Evolutionary conservation across 1,140 invertebrate genomes (phyloP).

Genomic region (Drosophila hydei): DNA sequence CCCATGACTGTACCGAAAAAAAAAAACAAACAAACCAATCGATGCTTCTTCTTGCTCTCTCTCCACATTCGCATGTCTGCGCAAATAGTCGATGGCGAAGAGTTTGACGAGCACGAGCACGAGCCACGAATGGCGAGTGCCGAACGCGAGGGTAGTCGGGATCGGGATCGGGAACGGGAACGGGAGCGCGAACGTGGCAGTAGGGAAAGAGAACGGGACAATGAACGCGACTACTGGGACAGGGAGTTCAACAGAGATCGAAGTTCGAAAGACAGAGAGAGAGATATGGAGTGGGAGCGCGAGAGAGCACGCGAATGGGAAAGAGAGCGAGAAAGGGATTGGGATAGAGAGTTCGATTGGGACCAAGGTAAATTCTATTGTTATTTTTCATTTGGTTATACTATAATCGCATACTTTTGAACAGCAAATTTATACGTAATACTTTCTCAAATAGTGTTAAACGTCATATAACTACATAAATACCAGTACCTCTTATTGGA

Average conservation of each 20-base stretch:
- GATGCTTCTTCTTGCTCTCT: conserved; percentile 74
- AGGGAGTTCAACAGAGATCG: conserved; percentile 76
- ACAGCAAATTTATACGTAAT: conserved; percentile 34
- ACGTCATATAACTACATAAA: conserved; percentile 5
- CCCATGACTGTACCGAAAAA: conserved; percentile 75
- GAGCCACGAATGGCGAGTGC: conserved; percentile 68
- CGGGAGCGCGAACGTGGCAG: conserved; percentile 63
- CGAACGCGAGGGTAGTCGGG: conserved; percentile 70
- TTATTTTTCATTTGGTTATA: conserved; percentile 55
- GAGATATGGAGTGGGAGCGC: conserved; percentile 78
- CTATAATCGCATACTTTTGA: conserved; percentile 47
- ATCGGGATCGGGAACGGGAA: conserved; percentile 42
- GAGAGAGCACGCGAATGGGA: conserved; percentile 81
- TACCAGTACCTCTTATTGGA: conserved; percentile 24
- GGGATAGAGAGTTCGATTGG: conserved; percentile 84
- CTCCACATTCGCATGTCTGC: conserved; percentile 29
- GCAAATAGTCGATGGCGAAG: conserved; percentile 70
- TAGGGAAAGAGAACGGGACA: conserved; percentile 70
- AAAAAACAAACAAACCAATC: conserved; percentile 55
- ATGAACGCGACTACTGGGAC: conserved; percentile 76
- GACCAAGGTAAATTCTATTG: conserved; percentile 80
- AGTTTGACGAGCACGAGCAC: conserved; percentile 67
- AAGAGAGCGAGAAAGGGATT: conserved; percentile 83
- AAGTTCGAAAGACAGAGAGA: conserved; percentile 71
- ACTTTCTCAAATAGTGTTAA: conserved; percentile 14